Conservation (phyloP, 2,797 vertebrate genomes). For the Tragelaphus oryx region DNA sequence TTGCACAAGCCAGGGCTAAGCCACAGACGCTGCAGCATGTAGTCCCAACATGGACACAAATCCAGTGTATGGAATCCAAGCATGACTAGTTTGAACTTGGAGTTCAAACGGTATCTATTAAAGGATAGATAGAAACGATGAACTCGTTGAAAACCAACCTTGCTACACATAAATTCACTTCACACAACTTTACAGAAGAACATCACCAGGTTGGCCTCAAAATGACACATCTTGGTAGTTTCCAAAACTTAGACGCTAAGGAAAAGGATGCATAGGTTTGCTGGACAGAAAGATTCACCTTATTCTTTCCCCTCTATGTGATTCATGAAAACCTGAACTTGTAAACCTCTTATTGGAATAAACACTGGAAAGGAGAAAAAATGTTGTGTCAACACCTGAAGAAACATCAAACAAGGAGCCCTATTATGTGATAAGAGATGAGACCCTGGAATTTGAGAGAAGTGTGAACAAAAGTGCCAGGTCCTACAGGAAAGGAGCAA, state of each 20-base stretch:
- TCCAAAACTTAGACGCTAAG: not conserved
- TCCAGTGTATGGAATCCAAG: accelerated
- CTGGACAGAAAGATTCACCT: not conserved
- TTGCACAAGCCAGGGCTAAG: not conserved
- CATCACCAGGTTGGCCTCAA: not conserved
- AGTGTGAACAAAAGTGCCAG: not conserved
- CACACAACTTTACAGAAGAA: not conserved
- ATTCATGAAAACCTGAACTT: not conserved
- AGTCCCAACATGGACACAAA: not conserved
- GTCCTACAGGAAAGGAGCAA: accelerated
- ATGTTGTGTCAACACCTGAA: not conserved
- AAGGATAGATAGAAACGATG: not conserved
- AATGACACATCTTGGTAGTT: not conserved
- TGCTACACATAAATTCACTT: not conserved
- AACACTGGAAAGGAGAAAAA: not conserved
- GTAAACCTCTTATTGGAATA: no score
- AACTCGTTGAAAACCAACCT: not conserved
- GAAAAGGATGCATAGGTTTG: not conserved
- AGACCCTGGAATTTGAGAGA: not conserved
- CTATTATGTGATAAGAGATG: accelerated
- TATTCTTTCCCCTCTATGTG: accelerated
- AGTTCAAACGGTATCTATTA: not conserved
- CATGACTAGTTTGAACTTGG: accelerated
- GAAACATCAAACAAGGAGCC: not conserved
- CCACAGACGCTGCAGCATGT: not conserved